Base-by-base conservation (phyloP, 35 echinoderm and acorn worm genomes). In the Heliocidaris tuberculata region DNA sequence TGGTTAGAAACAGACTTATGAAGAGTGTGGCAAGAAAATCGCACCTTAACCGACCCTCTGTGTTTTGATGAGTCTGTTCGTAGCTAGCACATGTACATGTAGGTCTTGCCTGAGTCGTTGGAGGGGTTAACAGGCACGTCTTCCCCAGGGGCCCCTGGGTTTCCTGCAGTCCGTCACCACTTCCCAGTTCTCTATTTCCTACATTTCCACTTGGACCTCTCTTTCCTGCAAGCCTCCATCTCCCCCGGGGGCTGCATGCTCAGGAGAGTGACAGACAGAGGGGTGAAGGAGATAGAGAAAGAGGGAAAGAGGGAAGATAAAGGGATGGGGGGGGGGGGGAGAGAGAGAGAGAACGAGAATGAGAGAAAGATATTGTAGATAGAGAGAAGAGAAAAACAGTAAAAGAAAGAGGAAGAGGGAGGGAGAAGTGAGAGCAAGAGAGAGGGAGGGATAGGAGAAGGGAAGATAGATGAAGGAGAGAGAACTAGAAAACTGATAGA, bases 151-250 rank as follows among this genome's bases (percentile, higher is more conserved):
- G 31, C 31, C 87, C 12, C 87, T 27, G 27, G 17, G 32, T 89
- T 89, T 89, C 87, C 87, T 32, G 87, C 87, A 89, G 87, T 89
- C 87, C 16, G 21, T 89, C 87, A 89, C 87, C 87, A 48, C 87
- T 89, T 89, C 87, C 87, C 29, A 89, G 87, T 89, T 47, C 87
- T 42, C 47, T 32, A 89, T 89, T 89, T 89, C 87, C 87, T 89
- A 89, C 87, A 47, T 89, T 89, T 89, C 87, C 87, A 89, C 31
- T 48, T 32, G 87, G 87, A 89, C 87, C 87, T 89, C 87, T 89
- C 87, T 89, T 89, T 89, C 87, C 87, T 89, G 87, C 31, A 47
- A 89, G 31, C 65, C 87, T 47, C 87, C 31, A 13, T 89, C 31
- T 89, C 87, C 47, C 87, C 87, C 87, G 16, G 87, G 87, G 87